Base-by-base conservation (phyloP, 23 tunicate genomes). In the Diplosoma virens region DNA sequence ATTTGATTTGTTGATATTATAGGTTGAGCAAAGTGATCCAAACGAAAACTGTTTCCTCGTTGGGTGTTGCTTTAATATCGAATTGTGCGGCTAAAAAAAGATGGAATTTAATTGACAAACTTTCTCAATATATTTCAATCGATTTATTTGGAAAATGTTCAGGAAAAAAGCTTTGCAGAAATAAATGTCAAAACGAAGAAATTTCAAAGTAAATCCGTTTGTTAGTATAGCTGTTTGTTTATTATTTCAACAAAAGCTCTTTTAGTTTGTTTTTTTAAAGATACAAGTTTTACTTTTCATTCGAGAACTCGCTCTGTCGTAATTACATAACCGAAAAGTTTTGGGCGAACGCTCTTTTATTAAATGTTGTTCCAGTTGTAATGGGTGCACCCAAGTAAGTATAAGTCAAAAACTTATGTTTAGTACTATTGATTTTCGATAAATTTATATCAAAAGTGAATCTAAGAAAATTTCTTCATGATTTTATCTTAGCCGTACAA, bases 301-400 rank as follows among this genome's bases (percentile, higher is more conserved):
- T 92, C 6, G 97, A 92, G 47, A 92, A 92, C 47, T 82, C 95
- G 5, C 63, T 55, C 11, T 88, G 95, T 41, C 67, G 67, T 33
- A 82, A 88, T 78, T 88, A 88, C 84, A 83, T 88, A 55, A 82
- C 82, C 24, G 95, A 88, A 59, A 88, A 88, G 34, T 88, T 88
- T 32, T 83, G 82, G 83, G 22, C 18, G 18, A 76, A 70, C 32
- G 95, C 70, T 0, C 61, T 88, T 1, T 25, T 23, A 7, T 54
- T 73, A 23, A 33, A 36, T 0, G 81, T 84, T 1, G 88, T 88
- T 35, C 95, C 95, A 1, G 84, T 88, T 11, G 95, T 88, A 11
- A 37, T 88, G 75, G 95, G 95, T 5, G 63, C 93, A 55, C 3
- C 69, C 52, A 71, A 81, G 53, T 67, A 37, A 47, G 78, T 56